A percentile compares a stretch with the other conserved stretches of the same genome.
These are phyloP conservation scores for Datnioides undecimradiatus DNA, from an alignment of 2,113 vertebrate genomes.

Conservation along the genomic window DNA sequence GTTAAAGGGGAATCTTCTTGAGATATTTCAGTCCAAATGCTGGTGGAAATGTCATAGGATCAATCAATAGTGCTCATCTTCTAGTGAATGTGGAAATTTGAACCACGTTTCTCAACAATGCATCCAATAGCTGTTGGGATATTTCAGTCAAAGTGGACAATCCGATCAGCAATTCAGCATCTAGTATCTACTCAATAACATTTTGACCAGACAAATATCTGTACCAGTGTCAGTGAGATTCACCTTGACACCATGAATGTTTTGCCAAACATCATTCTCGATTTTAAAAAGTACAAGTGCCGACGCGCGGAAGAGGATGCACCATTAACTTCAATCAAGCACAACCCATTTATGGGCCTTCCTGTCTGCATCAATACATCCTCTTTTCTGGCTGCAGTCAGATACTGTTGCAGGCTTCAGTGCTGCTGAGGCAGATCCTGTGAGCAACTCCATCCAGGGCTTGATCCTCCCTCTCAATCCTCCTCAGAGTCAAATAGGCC, in stretches of 20 bases:
- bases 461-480: constrained; percentile 1
- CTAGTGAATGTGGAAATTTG: too few relatives aligned
- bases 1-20: too few relatives aligned
- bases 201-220: too few relatives aligned
- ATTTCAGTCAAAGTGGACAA: background rate
- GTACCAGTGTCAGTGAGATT: background rate
- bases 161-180: background rate
- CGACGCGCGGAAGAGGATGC: background rate
- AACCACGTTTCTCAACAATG: too few relatives aligned
- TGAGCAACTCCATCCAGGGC: background rate
- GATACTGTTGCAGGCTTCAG: background rate
- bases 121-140: background rate
- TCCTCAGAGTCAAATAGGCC: constrained; percentile 2
- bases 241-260: background rate
- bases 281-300: background rate
- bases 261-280: background rate
- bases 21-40: too few relatives aligned
- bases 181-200: too few relatives aligned
- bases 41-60: too few relatives aligned
- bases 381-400: background rate
- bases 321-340: background rate
- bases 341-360: background rate
- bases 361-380: background rate
- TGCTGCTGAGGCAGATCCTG: background rate
- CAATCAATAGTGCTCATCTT: too few relatives aligned